Conservation (phyloP, 2,888 invertebrate genomes). For the Teleiodes luculella region DNA sequence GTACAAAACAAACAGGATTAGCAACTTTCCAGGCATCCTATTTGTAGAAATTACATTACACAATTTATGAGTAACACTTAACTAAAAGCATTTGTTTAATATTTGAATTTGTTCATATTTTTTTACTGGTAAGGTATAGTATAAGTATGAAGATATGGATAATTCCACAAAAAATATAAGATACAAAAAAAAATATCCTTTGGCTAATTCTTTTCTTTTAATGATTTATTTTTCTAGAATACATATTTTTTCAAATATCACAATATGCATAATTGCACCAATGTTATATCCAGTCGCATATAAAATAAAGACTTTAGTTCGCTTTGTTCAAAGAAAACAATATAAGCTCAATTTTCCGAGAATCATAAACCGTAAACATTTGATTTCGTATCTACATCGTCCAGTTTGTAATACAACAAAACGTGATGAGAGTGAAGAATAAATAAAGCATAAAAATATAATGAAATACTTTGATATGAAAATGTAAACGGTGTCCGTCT, state of each 20-base stretch:
- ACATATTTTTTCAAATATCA: background rate
- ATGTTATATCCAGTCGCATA: background rate
- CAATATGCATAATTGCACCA: background rate
- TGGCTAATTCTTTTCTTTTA: too few relatives aligned
- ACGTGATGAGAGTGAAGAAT: background rate
- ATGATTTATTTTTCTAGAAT: too few relatives aligned
- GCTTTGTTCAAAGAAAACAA: background rate
- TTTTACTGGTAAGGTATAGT: too few relatives aligned
- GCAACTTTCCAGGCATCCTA: too few relatives aligned
- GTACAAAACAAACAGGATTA: too few relatives aligned
- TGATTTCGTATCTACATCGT: constrained; percentile 28
- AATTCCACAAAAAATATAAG: too few relatives aligned
- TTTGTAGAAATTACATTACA: too few relatives aligned
- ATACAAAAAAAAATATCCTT: too few relatives aligned
- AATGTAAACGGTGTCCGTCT: constrained; percentile 19
- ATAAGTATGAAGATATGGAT: too few relatives aligned
- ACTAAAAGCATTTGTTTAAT: too few relatives aligned
- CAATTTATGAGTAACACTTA: too few relatives aligned
- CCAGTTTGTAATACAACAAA: constrained; percentile 23
- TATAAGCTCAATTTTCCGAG: constrained; percentile 5
- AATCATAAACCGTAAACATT: constrained; percentile 9
- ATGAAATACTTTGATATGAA: constrained; percentile 34
- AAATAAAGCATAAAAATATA: constrained; percentile 31
- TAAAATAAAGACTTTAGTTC: background rate
- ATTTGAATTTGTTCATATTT: too few relatives aligned